Conservation (phyloP, 2,888 invertebrate species). For the Melieria omissa region DNA sequence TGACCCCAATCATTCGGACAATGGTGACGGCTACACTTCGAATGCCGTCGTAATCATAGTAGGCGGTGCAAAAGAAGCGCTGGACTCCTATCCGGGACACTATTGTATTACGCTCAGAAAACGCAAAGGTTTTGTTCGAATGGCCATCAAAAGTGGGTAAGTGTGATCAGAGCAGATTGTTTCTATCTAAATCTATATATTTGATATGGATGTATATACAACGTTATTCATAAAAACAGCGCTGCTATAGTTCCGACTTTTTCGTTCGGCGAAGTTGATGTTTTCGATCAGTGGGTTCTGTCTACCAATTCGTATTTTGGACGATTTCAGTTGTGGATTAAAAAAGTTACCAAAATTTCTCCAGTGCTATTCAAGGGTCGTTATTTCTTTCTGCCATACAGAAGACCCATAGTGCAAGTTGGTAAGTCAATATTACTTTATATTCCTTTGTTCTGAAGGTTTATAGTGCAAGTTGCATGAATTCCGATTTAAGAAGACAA, state of each 20-base stretch:
- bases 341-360: conserved; percentile 76
- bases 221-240: conserved; percentile 66
- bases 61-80: conserved; percentile 90
- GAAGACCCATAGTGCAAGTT: conserved; percentile 84
- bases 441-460: too few relatives aligned
- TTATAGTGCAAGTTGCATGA: too few relatives aligned
- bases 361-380: conserved; percentile 82
- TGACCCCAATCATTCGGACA: conserved; percentile 56
- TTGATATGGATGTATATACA: background rate
- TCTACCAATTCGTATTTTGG: conserved; percentile 75
- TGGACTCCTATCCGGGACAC: conserved; percentile 82
- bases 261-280: conserved; percentile 89
- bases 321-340: conserved; percentile 76
- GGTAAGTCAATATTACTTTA: conserved; percentile 72
- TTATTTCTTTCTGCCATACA: conserved; percentile 87
- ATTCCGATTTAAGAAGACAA: too few relatives aligned
- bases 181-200: background rate
- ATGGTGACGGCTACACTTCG: conserved; percentile 62
- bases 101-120: conserved; percentile 78
- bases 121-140: conserved; percentile 81
- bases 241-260: conserved; percentile 87
- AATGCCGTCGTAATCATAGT: conserved; percentile 79
- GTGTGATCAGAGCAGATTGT: conserved; percentile 43
- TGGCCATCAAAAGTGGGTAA: conserved; percentile 81
- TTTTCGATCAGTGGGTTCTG: conserved; percentile 82